Base-by-base conservation (phyloP, 1,140 invertebrate species). In the Agrypnia vestita region DNA sequence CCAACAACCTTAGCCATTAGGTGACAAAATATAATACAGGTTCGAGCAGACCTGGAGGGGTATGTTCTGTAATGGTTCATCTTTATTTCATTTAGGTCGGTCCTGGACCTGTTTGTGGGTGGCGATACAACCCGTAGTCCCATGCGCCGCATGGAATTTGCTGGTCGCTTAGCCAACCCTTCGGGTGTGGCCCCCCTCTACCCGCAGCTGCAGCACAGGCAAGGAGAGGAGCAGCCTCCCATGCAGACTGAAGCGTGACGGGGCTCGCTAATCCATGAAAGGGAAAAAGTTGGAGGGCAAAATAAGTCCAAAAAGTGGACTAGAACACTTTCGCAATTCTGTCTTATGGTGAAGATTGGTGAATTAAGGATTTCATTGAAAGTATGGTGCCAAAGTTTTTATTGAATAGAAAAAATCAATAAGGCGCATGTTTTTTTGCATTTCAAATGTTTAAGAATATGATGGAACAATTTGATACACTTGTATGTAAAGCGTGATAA, bases 151-250 rank as follows among this genome's bases (percentile, higher is more conserved):
- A 91, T 92, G 0, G 96, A 97, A 80, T 97, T 97, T 88, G 91
- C 93, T 4, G 96, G 96, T 0, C 89, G 96, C 46, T 84, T 93
- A 43, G 93, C 93, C 67, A 92, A 92, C n/a, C 93, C 93, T 0
- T 84, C 85, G 15, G 91, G 93, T 51, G 88, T 93, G 46, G 95
- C 95, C 0, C 94, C 94, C 83, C 86, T 97, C 0, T 98, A 97
- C 88, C 91, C 93, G 0, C 94, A 96, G 84, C 88, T 96, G 61
- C 82, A 80, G 61, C 73, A 69, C 49, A 25, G 61, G 10, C 53
- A 53, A 13, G 46, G 55, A 4, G 62, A 75, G n/a, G 82, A 83
- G 13, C 55, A 73, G 19, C 73, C 77, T 10, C 77, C 76, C 9
- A 8, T 83, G 62, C 79, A 83, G 75, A 62, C 87, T 86, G 80